Base-by-base conservation (phyloP, 2,888 invertebrate genomes). In the Stratiomys singularior region DNA sequence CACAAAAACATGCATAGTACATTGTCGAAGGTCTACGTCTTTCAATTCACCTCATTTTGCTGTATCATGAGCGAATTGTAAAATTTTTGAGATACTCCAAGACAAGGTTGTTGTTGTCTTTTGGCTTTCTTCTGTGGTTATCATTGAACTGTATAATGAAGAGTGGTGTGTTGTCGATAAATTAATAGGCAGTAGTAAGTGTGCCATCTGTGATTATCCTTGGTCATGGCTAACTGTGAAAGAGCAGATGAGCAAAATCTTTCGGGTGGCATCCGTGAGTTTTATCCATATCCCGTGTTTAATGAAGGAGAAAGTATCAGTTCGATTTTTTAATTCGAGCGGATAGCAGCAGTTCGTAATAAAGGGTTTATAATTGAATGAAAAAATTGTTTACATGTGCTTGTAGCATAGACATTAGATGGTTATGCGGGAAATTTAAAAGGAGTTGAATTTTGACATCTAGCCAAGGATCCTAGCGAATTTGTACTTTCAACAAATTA, bases 201-300 rank as follows among this genome's bases (percentile, higher is more conserved):
- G 37, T 66, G 66, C 66, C 66, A 66, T 66, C 66, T 66, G 66
- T 37, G 37, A 66, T 66, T 66, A 21, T 23, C 9, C 15, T 27
- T 27, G 25, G 66, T 37, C 37, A 66, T 37, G 27, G 66, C 27
- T 66, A 66, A 66, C 37, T 37, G 66, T 66, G 30, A n/a, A 66
- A 66, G 66, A 66, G 66, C 66, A 66, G 66, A 66, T 66, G 66
- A 66, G 30, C 66, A 66, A 3, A 37, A 66, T 18, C 30, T 30
- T 52, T 37, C n/a, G 30, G 66, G 66, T 66, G 66, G 66, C 37
- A 66, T 66, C 27, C 37, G 37, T 37, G 30, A 37, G 66, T 66
- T 30, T 30, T 21, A 66, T 66, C 27, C 37, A 9, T 37, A 3
- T 37, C 37, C 3, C 9, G 37, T 3, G 37, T 37, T 37, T 5